Base-by-base conservation (phyloP, 2,888 invertebrate species). In the Scaptomyza cyrtandrae region DNA sequence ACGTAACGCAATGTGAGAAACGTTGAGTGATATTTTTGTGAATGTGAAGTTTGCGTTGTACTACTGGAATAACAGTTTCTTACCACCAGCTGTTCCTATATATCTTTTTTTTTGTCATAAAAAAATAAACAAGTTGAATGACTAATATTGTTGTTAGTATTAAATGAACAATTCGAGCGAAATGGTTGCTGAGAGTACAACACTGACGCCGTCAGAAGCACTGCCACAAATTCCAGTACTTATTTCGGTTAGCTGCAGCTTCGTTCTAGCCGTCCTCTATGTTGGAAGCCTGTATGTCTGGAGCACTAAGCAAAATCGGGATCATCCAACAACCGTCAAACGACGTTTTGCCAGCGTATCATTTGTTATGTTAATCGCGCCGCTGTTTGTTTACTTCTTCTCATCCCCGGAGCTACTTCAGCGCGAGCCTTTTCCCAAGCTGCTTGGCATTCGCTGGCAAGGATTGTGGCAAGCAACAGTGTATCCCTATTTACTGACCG, bases 271-370 rank as follows among this genome's bases (percentile, higher is more conserved):
- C 11, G 92, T 96, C 76, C 93, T 95, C 39, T 98, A 97, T 93
- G 97, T 98, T 75, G 95, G 95, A 63, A 98, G 98, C 92, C 94
- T 98, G 65, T 97, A 98, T 92, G 94, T 98, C 56, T 98, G 98
- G 97, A 95, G 94, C 86, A 94, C 95, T 63, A 94, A 95, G 86
- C 94, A 95, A 85, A 94, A 94, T 93, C 96, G 98, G 89, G 96
- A 98, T 90, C 97, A 98, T 92, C 97, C 98, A 13, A 94, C 95
- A 9, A 97, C 96, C 6, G 97, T 98, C 78, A 97, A 97, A 91
- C 95, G 95, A 90, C 94, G 98, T 89, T 98, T 98, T 91, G 94
- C 96, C 78, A 97, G 98, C 92, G 97, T 97, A 10, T 94, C 95
- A 76, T 93, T 96, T 71, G 96, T 97, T 93, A 95, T 96, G 93